A percentile compares a stretch with the other conserved stretches of the same genome.
Conservation (phyloP, 2,113 vertebrate genomes). For the Microtus richardsoni region DNA sequence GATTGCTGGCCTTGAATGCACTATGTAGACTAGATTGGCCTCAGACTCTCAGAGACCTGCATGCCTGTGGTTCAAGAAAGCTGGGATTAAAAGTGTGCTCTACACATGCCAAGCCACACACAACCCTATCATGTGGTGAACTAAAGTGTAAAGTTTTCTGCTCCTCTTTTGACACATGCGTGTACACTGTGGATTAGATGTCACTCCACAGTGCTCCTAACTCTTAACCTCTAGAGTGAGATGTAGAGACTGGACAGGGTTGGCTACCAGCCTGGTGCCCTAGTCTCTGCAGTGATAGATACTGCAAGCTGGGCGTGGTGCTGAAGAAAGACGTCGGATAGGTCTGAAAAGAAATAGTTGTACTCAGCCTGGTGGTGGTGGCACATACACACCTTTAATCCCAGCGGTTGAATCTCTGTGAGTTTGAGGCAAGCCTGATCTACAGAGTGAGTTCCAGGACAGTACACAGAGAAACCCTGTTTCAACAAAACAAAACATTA, state of each 20-base stretch:
- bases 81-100: background rate
- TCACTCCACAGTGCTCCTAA: background rate
- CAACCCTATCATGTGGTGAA: background rate
- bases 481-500: too few relatives aligned
- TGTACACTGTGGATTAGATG: background rate
- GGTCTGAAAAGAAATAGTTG: background rate
- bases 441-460: too few relatives aligned
- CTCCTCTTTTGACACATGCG: background rate
- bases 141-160: background rate
- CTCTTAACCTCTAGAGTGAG: background rate
- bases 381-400: too few relatives aligned
- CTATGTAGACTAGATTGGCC: background rate
- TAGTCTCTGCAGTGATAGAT: background rate
- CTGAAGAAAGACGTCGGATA: background rate
- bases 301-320: background rate
- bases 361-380: too few relatives aligned
- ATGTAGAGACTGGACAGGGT: background rate
- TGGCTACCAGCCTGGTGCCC: background rate
- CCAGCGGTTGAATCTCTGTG: too few relatives aligned
- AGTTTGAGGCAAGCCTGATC: too few relatives aligned
- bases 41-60: background rate
- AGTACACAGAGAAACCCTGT: too few relatives aligned
- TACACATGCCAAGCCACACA: background rate
- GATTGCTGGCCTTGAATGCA: background rate
- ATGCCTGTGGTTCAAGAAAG: background rate